Evolutionary conservation across 2,797 vertebrate genomes (phyloP), one percentile per base, ranked within the genome.

Genomic region (Propithecus perrieri): DNA sequence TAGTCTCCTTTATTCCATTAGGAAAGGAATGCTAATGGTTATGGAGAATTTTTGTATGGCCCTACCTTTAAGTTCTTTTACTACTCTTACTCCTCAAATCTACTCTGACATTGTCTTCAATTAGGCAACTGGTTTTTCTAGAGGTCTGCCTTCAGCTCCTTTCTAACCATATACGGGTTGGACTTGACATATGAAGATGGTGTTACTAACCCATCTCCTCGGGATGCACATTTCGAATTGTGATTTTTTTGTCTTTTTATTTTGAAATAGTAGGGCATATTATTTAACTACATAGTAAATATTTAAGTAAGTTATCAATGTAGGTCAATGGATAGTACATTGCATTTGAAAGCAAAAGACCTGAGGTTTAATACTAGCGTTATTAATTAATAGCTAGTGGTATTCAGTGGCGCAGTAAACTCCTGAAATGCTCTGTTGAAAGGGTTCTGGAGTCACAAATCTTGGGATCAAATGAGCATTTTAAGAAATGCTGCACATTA

Each of bases 291-390:
- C 24, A 14, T n/a, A 50, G 30, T 85, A 38, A 38, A 74, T 57
- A 74, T 75, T 80, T 80, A 72, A 76, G n/a, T 61, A 8, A 85
- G 41, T 90, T 90, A 24, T 87, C 90, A 69, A 26, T 92, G n/a
- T 90, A 63, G 18, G 9, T 90, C 83, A 81, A 28, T 91, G 41
- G n/a, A 48, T 28, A 91, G 43, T 84, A 80, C 30, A 63, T 22
- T 50, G 30, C 15, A 71, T 72, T 92, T 89, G 83, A 91, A 96
- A 91, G 35, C 50, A 91, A 76, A 75, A 91, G 81, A 88, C 35
- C 41, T 78, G 17, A 89, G 13, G 33, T 83, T 86, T 88, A 96
- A 69, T 90, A 81, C 15, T 46, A 26, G 13, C 65, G 90, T 94
- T 90, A 86, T 63, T 95, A 18, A 33, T 65, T 33, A 89, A 74